Base-by-base conservation (phyloP, 2,888 invertebrate species). In the Lycia hirtaria region DNA sequence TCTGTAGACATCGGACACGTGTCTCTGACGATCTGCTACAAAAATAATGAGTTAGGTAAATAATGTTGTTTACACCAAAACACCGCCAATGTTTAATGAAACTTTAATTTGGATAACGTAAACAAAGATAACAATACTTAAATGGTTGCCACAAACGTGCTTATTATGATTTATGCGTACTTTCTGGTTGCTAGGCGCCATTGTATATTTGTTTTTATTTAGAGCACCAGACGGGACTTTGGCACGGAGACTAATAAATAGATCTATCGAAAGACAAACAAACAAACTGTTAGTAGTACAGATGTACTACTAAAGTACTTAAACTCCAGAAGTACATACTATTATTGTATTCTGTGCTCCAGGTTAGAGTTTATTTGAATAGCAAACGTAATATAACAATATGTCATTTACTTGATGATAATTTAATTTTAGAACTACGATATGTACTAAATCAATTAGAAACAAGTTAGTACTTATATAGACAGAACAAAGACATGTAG, bases 191-290 rank as follows among this genome's bases (percentile, higher is more conserved):
- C 55, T 40, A 53, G 53, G 32, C 60, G 49, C 35, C 47, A 30
- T 51, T 73, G 63, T 78, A 76, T 80, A 65, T 55, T 56, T 50
- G 32, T 17, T 45, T 67, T 38, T 65, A 74, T 60, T 64, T 63
- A 76, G 77, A 57, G 76, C 68, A 60, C 56, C 41, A 72, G 72
- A 73, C 72, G 67, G 70, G 66, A 71, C 73, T 78, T 69, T 72
- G 71, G 75, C 81, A 78, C 78, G 77, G 72, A 62, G 50, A 55
- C 52, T 56, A 61, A 52, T 48, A 61, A 40, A 47, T 14, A 12
- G 19, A 19, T 38, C 14, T 37, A 37, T 44, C 28, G 6, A 17
- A 9, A 24, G 30, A 60, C 35, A 55, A 63, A 45, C 45, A 60
- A 57, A 48, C 24, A 53, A 24, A 14, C 15, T 22, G 15, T 45